Conservation (phyloP, 2,797 vertebrate genomes). For the Danio kyathit region DNA sequence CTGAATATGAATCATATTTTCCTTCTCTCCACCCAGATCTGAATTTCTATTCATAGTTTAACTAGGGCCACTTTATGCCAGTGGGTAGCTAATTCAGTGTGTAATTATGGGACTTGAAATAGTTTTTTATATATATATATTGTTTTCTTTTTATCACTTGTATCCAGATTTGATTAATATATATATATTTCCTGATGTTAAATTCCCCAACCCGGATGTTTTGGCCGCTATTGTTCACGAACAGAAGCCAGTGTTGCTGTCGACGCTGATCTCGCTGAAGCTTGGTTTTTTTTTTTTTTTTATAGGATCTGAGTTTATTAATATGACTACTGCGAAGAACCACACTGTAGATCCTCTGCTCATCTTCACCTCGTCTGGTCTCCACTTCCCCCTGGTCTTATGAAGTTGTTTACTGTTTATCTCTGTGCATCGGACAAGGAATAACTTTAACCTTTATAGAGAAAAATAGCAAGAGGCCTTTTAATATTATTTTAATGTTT, state of each 20-base stretch:
- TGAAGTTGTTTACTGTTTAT: constrained; percentile 61
- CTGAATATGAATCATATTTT: constrained; percentile 14
- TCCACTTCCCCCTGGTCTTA: constrained; percentile 47
- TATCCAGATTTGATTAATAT: constrained; percentile 38
- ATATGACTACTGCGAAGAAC: constrained; percentile 46
- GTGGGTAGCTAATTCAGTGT: constrained; percentile 16
- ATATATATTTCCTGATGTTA: constrained; percentile 39
- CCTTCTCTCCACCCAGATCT: neutral
- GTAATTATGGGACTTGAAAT: constrained; percentile 12
- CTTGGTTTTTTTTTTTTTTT: neutral
- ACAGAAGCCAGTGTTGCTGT: constrained; percentile 28
- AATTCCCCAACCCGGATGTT: constrained; percentile 8
- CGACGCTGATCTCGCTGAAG: constrained; percentile 5
- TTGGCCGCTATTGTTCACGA: constrained; percentile 2
- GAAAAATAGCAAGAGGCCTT: constrained; percentile 70
- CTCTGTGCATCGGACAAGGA: constrained; percentile 61
- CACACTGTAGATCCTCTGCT: constrained; percentile 53
- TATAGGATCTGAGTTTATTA: neutral
- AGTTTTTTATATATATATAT: constrained; percentile 16
- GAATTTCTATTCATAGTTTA: constrained; percentile 26
- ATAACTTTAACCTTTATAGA: constrained; percentile 67
- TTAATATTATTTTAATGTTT: constrained; percentile 76
- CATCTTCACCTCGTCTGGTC: constrained; percentile 51
- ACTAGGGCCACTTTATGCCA: constrained; percentile 6
- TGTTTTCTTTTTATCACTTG: constrained; percentile 6